These are phyloP conservation scores for Allacma fusca DNA, from an alignment of 2,888 invertebrate species.

Conservation along the genomic window DNA sequence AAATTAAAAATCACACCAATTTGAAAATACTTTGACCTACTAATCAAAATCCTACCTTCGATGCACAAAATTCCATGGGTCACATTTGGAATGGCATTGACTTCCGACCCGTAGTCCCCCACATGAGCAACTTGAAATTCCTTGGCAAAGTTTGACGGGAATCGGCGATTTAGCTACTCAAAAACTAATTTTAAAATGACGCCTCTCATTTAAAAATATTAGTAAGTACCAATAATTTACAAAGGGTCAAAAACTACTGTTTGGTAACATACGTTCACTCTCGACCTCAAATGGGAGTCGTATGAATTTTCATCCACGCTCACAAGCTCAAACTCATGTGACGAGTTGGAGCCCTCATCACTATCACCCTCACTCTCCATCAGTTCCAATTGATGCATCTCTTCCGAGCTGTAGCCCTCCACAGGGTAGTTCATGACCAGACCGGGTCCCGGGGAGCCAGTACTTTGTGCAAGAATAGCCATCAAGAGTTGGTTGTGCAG, in stretches of 20 bases:
- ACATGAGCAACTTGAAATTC: slow-evolving; percentile 45
- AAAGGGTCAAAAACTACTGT: background rate
- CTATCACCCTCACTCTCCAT: background rate
- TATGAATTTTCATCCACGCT: too few relatives aligned
- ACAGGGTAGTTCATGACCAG: too few relatives aligned
- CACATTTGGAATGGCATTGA: slow-evolving; percentile 46
- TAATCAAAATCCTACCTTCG: slow-evolving; percentile 32
- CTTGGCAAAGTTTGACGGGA: slow-evolving; percentile 47
- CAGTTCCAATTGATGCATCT: too few relatives aligned
- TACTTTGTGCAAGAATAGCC: slow-evolving; percentile 32
- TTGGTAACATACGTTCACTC: background rate
- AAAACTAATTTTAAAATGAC: too few relatives aligned
- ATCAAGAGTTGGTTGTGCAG: slow-evolving; percentile 38
- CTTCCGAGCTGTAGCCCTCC: too few relatives aligned
- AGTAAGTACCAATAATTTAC: too few relatives aligned
- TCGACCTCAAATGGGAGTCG: background rate
- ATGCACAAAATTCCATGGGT: slow-evolving; percentile 36
- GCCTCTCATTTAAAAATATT: too few relatives aligned
- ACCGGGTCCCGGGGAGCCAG: too few relatives aligned
- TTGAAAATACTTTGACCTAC: background rate
- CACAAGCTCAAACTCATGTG: background rate
- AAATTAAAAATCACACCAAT: background rate
- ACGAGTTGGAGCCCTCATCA: background rate
- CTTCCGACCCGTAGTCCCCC: slow-evolving; percentile 39
- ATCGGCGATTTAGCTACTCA: slow-evolving; percentile 43